A percentile compares a stretch with the other conserved stretches of the same genome.
These are phyloP conservation scores for Panagrolaimus sp. DNA, from an alignment of 1,140 invertebrate species.

Conservation along the genomic window DNA sequence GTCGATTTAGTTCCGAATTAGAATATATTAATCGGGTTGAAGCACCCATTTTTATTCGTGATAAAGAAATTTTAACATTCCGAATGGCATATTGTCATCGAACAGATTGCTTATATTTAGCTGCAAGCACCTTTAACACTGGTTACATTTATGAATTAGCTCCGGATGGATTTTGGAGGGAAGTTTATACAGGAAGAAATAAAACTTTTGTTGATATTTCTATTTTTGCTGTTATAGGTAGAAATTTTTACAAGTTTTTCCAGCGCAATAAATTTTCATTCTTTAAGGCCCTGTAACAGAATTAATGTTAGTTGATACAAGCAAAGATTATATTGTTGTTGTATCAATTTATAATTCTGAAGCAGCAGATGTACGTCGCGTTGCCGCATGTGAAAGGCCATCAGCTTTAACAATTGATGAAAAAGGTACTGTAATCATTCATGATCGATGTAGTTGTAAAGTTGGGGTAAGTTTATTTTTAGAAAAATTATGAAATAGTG, in stretches of 20 bases:
- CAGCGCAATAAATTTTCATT: background rate
- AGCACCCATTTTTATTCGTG: background rate
- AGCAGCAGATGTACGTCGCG: background rate
- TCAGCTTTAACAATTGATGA: background rate
- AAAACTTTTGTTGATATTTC: constrained; percentile 3
- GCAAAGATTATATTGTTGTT: constrained; percentile 8
- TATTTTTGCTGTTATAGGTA: constrained; percentile 12
- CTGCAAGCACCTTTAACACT: constrained; percentile 5
- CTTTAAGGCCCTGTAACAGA: background rate
- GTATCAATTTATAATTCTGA: constrained; percentile 10
- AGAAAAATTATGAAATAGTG: no score
- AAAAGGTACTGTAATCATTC: background rate
- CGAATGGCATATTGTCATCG: constrained; percentile 1
- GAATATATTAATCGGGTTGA: constrained; percentile 19
- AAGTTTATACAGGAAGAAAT: constrained; percentile 6
- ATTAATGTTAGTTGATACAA: background rate
- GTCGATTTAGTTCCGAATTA: constrained; percentile 56
- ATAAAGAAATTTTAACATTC: constrained; percentile 2
- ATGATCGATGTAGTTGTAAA: background rate
- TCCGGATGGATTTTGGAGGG: background rate
- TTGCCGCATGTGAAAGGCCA: background rate
- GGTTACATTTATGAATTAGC: constrained; percentile 10
- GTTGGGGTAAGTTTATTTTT: background rate
- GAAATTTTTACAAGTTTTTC: no score
- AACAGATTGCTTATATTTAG: constrained; percentile 4